Evolutionary conservation across 1,140 invertebrate species (phyloP).

Genomic region (Cotesia vestalis): DNA sequence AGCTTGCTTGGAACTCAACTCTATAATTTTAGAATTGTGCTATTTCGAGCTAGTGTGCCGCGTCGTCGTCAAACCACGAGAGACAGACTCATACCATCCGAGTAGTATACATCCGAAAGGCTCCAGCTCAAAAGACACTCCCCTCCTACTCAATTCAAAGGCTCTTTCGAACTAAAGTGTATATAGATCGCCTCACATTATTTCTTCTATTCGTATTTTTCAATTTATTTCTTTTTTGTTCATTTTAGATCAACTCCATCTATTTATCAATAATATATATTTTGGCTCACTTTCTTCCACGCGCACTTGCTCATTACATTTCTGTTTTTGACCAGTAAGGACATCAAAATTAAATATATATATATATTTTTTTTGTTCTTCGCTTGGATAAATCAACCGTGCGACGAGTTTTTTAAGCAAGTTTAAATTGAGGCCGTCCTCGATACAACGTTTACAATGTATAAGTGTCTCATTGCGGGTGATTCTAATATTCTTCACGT

Average conservation of each 20-base stretch:
- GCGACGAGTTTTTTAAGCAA: conserved; percentile 5
- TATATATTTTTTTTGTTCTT: neutral
- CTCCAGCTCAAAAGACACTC: conserved; percentile 22
- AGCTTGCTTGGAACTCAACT: conserved; percentile 11
- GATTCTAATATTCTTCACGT: neutral
- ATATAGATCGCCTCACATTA: neutral
- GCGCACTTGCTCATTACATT: neutral
- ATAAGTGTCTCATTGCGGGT: conserved; percentile 1
- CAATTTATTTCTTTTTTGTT: neutral
- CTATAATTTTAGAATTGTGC: conserved; percentile 38
- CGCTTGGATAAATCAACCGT: conserved; percentile 28
- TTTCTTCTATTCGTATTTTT: neutral
- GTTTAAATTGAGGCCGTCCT: conserved; percentile 15
- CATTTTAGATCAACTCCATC: conserved; percentile 3
- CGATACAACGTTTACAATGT: conserved; percentile 9
- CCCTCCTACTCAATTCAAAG: neutral
- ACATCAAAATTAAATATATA: too few relatives aligned
- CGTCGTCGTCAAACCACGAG: conserved; percentile 8
- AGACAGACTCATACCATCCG: conserved; percentile 29
- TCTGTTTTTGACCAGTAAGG: conserved; percentile 5
- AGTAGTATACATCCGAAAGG: conserved; percentile 17
- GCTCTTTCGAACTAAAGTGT: too few relatives aligned
- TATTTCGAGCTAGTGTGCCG: conserved; percentile 36
- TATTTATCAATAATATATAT: conserved; percentile 12
- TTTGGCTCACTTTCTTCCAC: conserved; percentile 13